Percentiles rank a stretch among this genome's conserved stretches.
Conservation (phyloP, 2,113 vertebrate species). For the Melanerpes aurifrons region DNA sequence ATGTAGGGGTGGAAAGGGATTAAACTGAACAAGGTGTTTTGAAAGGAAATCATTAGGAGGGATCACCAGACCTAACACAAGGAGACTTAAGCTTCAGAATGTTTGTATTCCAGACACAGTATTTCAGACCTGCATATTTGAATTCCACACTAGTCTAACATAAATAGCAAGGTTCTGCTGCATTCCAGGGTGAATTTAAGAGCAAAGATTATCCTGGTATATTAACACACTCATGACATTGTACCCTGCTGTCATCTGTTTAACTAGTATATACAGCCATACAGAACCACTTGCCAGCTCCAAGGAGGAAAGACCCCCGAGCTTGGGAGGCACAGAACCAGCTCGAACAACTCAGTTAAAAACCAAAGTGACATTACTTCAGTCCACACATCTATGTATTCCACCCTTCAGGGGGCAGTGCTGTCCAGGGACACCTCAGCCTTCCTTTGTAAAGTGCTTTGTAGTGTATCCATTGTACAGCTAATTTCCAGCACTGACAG, state of each 20-base stretch:
- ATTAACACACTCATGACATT: neutral
- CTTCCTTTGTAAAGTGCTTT: neutral
- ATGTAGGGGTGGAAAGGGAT: fast-evolving
- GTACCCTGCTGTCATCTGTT: neutral
- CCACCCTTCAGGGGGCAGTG: neutral
- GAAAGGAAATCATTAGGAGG: neutral
- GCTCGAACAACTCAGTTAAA: neutral
- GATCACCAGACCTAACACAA: neutral
- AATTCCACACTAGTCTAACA: neutral
- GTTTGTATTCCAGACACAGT: neutral
- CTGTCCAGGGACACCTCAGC: neutral
- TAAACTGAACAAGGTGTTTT: neutral
- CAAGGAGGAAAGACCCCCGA: neutral
- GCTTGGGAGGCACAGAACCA: neutral
- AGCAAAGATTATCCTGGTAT: neutral
- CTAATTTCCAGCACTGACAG: neutral
- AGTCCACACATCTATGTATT: fast-evolving
- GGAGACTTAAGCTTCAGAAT: neutral
- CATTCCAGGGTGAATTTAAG: neutral
- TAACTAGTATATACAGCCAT: neutral
- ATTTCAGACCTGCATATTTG: neutral
- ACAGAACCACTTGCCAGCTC: neutral
- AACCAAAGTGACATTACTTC: fast-evolving
- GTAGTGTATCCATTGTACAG: neutral
- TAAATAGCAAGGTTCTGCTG: neutral